These are phyloP conservation scores for Sternotherus odoratus DNA, from an alignment of 2,797 vertebrate genomes.

Conservation along the genomic window DNA sequence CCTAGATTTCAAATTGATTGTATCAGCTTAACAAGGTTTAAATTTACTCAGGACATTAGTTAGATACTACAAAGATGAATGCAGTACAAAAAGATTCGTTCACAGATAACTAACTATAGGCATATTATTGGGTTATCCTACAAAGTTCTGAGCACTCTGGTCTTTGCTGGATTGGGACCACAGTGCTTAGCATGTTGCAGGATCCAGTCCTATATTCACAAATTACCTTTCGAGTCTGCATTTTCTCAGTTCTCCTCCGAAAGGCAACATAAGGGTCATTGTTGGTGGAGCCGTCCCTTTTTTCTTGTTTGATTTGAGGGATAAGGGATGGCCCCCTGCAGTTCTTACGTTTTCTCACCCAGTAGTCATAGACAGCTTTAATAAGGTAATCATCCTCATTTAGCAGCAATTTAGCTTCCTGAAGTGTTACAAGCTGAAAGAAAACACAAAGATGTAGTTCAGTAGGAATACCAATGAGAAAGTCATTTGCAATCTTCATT, in stretches of 20 bases:
- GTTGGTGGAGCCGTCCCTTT: constrained; percentile 93
- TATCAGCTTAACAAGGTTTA: not conserved
- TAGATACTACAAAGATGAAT: not conserved
- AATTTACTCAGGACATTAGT: not conserved
- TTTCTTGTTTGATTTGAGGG: constrained; percentile 92
- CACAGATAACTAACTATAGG: not conserved
- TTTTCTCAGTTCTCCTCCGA: constrained; percentile 93
- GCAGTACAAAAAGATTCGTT: not conserved
- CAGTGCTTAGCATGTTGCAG: not conserved
- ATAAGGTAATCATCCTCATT: constrained; percentile 96
- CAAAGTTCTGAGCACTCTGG: accelerated
- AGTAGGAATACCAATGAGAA: not conserved
- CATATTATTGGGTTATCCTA: not conserved
- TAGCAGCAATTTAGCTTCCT: constrained; percentile 92
- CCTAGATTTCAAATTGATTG: accelerated
- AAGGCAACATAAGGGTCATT: constrained; percentile 94
- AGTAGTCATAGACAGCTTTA: constrained; percentile 96
- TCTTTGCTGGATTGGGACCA: not conserved
- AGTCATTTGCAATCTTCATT: not conserved
- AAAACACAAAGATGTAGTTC: not conserved
- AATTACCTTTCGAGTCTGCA: constrained; percentile 94
- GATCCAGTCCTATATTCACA: not conserved
- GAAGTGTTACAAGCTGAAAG: constrained; percentile 89
- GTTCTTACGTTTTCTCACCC: constrained; percentile 93
- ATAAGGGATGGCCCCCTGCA: constrained; percentile 89